Evolutionary conservation across 1,140 invertebrate species (phyloP).

Genomic region (Phenacoccus solenopsis): DNA sequence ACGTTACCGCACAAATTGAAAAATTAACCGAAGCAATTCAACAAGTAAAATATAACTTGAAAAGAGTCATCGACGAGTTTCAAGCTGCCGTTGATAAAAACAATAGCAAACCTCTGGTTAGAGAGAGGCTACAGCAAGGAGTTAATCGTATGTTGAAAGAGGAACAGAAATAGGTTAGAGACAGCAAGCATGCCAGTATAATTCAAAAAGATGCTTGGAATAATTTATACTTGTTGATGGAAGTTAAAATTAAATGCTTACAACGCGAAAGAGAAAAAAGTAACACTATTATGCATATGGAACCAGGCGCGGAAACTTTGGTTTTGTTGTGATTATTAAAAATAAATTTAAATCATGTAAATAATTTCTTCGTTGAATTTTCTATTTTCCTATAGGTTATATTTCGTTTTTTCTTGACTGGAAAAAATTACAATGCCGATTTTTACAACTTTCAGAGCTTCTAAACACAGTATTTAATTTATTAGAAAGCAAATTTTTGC

Average conservation of each 20-base stretch:
- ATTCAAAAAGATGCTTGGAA: not conserved
- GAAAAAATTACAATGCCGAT: too few relatives aligned
- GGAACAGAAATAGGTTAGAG: not conserved
- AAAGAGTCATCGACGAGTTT: not conserved
- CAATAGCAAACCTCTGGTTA: not conserved
- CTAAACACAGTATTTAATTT: too few relatives aligned
- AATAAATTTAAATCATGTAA: too few relatives aligned
- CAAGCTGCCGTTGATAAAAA: not conserved
- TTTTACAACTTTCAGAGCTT: too few relatives aligned
- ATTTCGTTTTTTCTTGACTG: too few relatives aligned
- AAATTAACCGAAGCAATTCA: not conserved
- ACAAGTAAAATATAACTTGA: not conserved
- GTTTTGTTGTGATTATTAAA: not conserved
- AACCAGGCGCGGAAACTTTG: not conserved
- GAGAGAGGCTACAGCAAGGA: not conserved
- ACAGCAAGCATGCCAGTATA: not conserved
- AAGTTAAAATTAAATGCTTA: not conserved
- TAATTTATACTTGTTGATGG: not conserved
- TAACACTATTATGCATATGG: not conserved
- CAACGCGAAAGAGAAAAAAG: not conserved
- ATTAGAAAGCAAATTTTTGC: too few relatives aligned
- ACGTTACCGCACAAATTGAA: not conserved
- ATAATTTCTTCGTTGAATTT: too few relatives aligned
- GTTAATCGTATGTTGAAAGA: not conserved
- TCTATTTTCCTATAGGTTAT: too few relatives aligned